Evolutionary conservation across 2,797 vertebrate genomes (phyloP), one percentile per base, ranked within the genome.

Genomic region (Anguilla megastoma): DNA sequence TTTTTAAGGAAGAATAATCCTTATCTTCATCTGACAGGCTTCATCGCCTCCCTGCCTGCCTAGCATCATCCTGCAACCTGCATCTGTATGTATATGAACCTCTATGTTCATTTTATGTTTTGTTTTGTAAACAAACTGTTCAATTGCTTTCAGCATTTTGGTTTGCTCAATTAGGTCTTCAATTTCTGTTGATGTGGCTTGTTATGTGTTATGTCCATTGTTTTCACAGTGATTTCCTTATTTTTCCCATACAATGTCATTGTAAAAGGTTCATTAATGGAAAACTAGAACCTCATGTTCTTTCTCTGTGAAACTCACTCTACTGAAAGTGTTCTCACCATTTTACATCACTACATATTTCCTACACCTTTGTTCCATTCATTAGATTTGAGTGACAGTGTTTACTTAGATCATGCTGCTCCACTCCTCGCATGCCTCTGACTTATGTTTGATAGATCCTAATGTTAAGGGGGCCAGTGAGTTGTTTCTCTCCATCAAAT

Each of bases 361-460:
- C 66, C 41, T n/a, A 12, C 41, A 30, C 41, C 21, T 66, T n/a
- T 63, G 27, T 60, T 85, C 33, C 56, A 45, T 85, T 60, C 33
- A n/a, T 60, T 85, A 85, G 27, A 21, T 85, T 45, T 86, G 60
- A 69, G 60, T 71, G 60, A n/a, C 85, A 86, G 41, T 71, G 41
- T 86, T 86, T 86, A 50, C 85, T 27, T 33, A 86, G 36, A 86
- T 21, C 85, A 71, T 50, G 63, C 60, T 66, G 85, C 12, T 86
- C n/a, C 48, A 86, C 41, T 48, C 60, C 58, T 63, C 71, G 60
- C 58, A 86, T 69, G 58, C 58, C 9, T 63, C 58, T 66, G 60
- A 21, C 21, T 27, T 69, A 85, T 16, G 33, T n/a, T 85, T 33
- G 84, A 56, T 85, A 36, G 50, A 50, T 10, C 56, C 56, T 24